Evolutionary conservation across 1,140 invertebrate genomes (phyloP).

Genomic region (Magallana gigas): DNA sequence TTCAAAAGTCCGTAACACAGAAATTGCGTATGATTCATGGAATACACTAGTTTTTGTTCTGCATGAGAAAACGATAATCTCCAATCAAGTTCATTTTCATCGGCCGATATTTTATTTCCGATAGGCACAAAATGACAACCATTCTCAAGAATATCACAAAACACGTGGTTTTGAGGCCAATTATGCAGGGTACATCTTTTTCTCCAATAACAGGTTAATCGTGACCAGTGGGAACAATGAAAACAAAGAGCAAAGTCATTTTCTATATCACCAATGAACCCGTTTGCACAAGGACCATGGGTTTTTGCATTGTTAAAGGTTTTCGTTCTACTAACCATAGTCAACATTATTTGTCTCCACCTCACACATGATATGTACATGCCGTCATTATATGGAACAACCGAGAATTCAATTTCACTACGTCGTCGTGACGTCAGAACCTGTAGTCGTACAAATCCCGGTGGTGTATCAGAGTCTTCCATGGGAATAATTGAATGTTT

Average conservation of each 20-base stretch:
- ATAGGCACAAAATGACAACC: slow-evolving; percentile 40
- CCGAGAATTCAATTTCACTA: too few relatives aligned
- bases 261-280: background rate
- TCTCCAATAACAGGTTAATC: background rate
- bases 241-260: background rate
- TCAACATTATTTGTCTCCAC: background rate
- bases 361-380: background rate
- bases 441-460: background rate
- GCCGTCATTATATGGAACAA: background rate
- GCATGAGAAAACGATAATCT: slow-evolving; percentile 41
- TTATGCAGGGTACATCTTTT: background rate
- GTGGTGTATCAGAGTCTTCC: background rate
- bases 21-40: slow-evolving; percentile 42
- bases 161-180: slow-evolving; percentile 18
- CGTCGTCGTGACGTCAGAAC: background rate
- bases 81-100: slow-evolving; percentile 29
- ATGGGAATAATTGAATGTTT: background rate
- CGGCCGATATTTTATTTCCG: background rate
- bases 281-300: background rate
- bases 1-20: slow-evolving; percentile 41
- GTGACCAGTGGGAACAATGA: background rate
- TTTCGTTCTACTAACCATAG: background rate
- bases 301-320: background rate
- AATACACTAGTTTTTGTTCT: slow-evolving; percentile 40
- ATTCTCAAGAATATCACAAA: slow-evolving; percentile 15